Evolutionary conservation across 2,888 invertebrate genomes (phyloP).

Genomic region (Drosophila mulleri): DNA sequence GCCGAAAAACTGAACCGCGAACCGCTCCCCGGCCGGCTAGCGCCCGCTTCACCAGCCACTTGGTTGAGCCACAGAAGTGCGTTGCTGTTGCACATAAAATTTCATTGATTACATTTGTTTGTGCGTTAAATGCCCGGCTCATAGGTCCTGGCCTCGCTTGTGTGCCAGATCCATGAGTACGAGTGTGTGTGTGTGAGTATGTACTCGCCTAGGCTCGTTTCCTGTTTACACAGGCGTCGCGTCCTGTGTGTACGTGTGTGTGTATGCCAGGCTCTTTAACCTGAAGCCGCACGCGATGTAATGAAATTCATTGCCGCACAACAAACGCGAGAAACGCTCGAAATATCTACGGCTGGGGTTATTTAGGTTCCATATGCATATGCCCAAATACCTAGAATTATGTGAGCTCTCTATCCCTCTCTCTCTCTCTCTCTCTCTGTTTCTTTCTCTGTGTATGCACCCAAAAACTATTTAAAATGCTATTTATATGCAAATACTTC

Average conservation of each 20-base stretch:
- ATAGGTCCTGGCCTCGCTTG: conserved; percentile 30
- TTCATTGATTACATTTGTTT: conserved; percentile 82
- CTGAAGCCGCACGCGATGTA: conserved; percentile 61
- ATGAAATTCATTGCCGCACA: conserved; percentile 60
- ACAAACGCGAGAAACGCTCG: conserved; percentile 29
- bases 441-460: conserved; percentile 23
- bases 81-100: conserved; percentile 80
- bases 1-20: conserved; percentile 27
- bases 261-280: conserved; percentile 52
- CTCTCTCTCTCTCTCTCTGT: not conserved
- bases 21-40: not conserved
- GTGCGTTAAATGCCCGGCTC: conserved; percentile 69
- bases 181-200: conserved; percentile 2
- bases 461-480: conserved; percentile 79
- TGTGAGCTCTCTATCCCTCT: conserved; percentile 27
- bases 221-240: conserved; percentile 74
- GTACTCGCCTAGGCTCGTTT: conserved; percentile 68
- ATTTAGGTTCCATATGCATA: conserved; percentile 46
- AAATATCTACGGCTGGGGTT: conserved; percentile 41
- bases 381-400: conserved; percentile 61
- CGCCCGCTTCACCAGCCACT: not conserved
- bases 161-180: conserved; percentile 2
- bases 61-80: conserved; percentile 51
- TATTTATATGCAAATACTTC: conserved; percentile 79
- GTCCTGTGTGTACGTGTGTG: conserved; percentile 46